These are phyloP conservation scores for Thripadectes ignobilis DNA, from an alignment of 2,797 vertebrate genomes.

Conservation along the genomic window DNA sequence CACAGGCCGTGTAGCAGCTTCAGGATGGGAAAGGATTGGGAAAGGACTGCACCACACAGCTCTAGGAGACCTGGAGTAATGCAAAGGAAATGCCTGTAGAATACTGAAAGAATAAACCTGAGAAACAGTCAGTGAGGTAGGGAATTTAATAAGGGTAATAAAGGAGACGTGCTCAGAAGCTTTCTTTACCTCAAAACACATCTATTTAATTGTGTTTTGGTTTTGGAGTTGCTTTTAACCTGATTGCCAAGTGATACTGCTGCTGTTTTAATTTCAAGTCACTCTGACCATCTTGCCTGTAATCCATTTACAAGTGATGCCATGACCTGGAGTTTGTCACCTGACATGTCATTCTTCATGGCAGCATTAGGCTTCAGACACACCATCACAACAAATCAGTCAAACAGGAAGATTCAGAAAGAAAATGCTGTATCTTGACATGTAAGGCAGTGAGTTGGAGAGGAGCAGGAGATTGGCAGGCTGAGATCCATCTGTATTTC, in stretches of 20 bases:
- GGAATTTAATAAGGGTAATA: neutral
- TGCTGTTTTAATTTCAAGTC: neutral
- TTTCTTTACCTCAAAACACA: neutral
- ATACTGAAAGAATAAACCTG: neutral
- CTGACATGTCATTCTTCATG: neutral
- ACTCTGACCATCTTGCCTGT: neutral
- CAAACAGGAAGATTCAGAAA: neutral
- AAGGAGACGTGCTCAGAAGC: neutral
- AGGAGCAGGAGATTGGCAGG: neutral
- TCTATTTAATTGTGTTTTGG: conserved; percentile 12
- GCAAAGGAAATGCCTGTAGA: neutral
- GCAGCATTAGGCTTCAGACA: neutral
- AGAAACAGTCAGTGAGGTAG: neutral
- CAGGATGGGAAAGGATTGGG: neutral
- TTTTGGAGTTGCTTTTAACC: neutral
- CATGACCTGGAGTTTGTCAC: neutral
- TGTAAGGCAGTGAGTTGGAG: neutral
- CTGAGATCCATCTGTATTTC: neutral
- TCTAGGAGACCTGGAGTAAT: neutral
- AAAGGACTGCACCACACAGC: neutral
- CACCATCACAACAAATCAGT: neutral
- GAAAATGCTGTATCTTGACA: neutral
- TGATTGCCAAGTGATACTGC: neutral
- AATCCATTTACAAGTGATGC: neutral
- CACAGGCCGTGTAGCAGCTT: neutral